Evolutionary conservation across 2,797 vertebrate genomes (phyloP).

Genomic region (Carduelis carduelis): DNA sequence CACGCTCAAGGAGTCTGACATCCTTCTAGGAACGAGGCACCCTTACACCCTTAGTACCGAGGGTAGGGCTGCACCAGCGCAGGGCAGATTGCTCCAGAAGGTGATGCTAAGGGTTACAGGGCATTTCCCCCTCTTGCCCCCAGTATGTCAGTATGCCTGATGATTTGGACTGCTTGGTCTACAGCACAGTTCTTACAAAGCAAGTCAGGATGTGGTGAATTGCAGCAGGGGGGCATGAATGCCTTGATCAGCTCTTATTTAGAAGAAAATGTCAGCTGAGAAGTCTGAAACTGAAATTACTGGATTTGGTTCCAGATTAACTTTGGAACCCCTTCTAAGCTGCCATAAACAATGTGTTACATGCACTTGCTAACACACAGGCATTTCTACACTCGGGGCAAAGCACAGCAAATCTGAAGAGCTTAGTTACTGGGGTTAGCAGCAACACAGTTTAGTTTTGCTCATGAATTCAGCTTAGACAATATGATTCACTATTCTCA

Average conservation of each 20-base stretch:
- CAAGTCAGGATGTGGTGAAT: neutral
- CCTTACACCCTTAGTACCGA: neutral
- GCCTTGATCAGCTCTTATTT: neutral
- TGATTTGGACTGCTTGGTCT: neutral
- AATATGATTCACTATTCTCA: neutral
- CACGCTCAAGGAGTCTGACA: neutral
- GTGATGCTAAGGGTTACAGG: neutral
- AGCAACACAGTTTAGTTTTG: neutral
- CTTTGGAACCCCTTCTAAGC: neutral
- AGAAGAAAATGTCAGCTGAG: neutral
- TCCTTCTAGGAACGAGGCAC: neutral
- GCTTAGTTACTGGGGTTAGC: neutral
- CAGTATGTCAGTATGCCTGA: neutral
- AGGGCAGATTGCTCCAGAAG: neutral
- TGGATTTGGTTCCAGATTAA: neutral
- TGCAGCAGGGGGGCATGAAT: neutral
- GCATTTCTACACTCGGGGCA: neutral
- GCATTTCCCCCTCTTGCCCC: rapidly evolving
- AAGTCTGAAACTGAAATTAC: neutral
- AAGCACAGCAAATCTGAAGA: neutral
- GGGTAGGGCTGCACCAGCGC: neutral
- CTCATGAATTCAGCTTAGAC: neutral
- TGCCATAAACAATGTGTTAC: neutral
- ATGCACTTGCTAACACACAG: rapidly evolving
- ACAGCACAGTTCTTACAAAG: neutral